Evolutionary conservation across 2,888 invertebrate species (phyloP), one percentile per base, ranked within the genome.

Genomic region (Drosophila nigricruria): DNA sequence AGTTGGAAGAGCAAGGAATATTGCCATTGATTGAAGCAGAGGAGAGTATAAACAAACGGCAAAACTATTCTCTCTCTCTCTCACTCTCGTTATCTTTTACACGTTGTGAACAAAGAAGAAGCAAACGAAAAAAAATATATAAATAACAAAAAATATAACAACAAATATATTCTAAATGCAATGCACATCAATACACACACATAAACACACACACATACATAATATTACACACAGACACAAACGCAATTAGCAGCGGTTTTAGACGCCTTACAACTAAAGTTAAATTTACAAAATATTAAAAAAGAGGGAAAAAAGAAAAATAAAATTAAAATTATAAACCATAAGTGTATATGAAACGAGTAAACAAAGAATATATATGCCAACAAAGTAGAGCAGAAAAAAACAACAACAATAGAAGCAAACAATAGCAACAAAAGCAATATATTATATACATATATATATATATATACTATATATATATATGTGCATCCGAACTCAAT

Each of bases 231-330:
- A 58, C n/a, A 66, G 34, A 61, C 53, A 70, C 57, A 53, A 61
- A 81, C 68, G 87, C 84, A 86, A 81, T 72, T 82, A 82, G 87
- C 77, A 87, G 84, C 84, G 82, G 82, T 81, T 81, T 84, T 87
- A 83, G 82, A 79, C 70, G 82, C 82, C 82, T 83, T 83, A 83
- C 70, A 63, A 71, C 49, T 70, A 86, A 75, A 73, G 61, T 67
- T 71, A 83, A 66, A 79, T 70, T 68, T 54, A 80, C 66, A 65
- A 25, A 38, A 53, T 53, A 68, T 63, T 53, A 60, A 18, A 53
- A 47, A 30, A 30, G 16, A n/a, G n/a, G 3, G 18, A 38, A 47
- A 67, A 70, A 45, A 20, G 10, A 52, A 42, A 38, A 63, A 59
- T 25, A 50, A 27, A 42, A 52, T 54, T 59, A 20, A 36, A 38